Evolutionary conservation across 2,797 vertebrate genomes (phyloP).

Genomic region (Enteromius viviparus): DNA sequence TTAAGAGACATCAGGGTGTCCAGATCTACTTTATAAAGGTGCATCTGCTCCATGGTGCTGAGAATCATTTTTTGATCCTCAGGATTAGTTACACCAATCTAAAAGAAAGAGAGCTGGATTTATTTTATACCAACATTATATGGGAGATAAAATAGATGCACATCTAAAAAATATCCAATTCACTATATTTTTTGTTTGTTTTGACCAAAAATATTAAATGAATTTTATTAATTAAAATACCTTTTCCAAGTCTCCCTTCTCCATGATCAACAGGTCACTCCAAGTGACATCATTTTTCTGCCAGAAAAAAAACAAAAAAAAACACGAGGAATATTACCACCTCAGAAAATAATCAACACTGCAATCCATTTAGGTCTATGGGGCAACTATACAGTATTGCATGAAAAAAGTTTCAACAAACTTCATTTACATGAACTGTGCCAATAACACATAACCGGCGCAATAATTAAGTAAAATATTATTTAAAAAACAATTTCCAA

Average conservation of each 20-base stretch:
- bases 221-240: conserved; percentile 55
- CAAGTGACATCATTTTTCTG: conserved; percentile 87
- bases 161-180: neutral
- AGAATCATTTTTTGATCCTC: conserved; percentile 85
- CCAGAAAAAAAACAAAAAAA: conserved; percentile 37
- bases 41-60: conserved; percentile 80
- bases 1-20: conserved; percentile 74
- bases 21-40: conserved; percentile 81
- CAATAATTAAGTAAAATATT: neutral
- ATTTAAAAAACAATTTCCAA: neutral
- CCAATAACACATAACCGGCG: neutral
- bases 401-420: neutral
- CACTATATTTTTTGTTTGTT: neutral
- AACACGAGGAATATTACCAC: neutral
- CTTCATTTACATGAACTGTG: neutral
- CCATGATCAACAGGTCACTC: conserved; percentile 85
- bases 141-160: neutral
- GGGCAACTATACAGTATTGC: neutral
- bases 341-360: neutral
- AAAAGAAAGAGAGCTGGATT: conserved; percentile 38
- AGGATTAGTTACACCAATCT: conserved; percentile 85
- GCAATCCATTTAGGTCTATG: neutral
- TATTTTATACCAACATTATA: neutral
- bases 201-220: neutral
- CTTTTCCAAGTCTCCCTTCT: conserved; percentile 85